Conservation (phyloP, 1,140 invertebrate genomes). For the Neodiprion lecontei region DNA sequence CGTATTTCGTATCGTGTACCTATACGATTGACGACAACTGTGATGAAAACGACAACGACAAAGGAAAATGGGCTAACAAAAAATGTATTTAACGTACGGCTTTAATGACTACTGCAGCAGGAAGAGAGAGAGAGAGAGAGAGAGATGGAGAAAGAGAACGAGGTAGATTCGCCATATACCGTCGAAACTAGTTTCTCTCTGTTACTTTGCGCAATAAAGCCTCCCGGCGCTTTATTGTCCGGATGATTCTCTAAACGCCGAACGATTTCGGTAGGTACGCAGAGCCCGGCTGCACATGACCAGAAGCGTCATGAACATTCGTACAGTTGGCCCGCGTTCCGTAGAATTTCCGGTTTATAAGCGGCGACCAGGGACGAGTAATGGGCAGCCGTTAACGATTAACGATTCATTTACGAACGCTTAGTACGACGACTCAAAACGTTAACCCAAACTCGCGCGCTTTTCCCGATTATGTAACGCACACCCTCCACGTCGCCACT, state of each 20-base stretch:
- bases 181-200: too few relatives aligned
- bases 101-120: conserved; percentile 34
- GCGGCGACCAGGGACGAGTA: conserved; percentile 48
- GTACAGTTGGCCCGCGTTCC: conserved; percentile 48
- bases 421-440: conserved; percentile 38
- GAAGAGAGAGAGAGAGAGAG: not conserved
- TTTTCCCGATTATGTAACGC: too few relatives aligned
- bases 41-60: conserved; percentile 13
- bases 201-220: not conserved
- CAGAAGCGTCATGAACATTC: not conserved
- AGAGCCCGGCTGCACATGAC: too few relatives aligned
- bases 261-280: conserved; percentile 36
- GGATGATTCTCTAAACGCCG: conserved; percentile 40
- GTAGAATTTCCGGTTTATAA: conserved; percentile 60
- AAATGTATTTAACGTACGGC: conserved; percentile 41
- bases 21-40: not conserved
- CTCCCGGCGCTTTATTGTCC: conserved; percentile 9
- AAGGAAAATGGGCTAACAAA: conserved; percentile 30
- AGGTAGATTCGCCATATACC: too few relatives aligned
- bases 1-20: conserved; percentile 18
- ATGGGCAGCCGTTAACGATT: conserved; percentile 57
- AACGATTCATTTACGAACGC: conserved; percentile 61
- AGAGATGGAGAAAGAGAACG: too few relatives aligned
- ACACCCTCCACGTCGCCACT: too few relatives aligned
- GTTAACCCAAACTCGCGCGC: not conserved